A percentile compares a stretch with the other conserved stretches of the same genome.
Conservation (phyloP, 1,140 invertebrate species). For the Dufourea novaeangliae region DNA sequence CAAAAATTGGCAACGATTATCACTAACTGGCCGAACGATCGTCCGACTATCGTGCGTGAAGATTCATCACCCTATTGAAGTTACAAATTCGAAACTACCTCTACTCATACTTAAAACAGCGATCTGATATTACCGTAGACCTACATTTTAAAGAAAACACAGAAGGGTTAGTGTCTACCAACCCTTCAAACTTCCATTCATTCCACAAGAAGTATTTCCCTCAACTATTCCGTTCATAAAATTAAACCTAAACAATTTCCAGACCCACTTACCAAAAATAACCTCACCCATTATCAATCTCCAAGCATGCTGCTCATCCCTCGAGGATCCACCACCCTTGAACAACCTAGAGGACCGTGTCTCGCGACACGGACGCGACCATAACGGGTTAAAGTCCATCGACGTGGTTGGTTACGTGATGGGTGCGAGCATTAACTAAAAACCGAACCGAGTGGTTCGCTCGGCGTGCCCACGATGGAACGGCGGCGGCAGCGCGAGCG, state of each 20-base stretch:
- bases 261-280: too few relatives aligned
- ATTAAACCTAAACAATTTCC: too few relatives aligned
- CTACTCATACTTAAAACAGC: too few relatives aligned
- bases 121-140: too few relatives aligned
- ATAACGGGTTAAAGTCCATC: constrained; percentile 49
- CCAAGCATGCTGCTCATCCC: not conserved
- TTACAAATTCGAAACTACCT: too few relatives aligned
- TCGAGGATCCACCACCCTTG: not conserved
- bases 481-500: not conserved
- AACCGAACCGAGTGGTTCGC: constrained; percentile 55
- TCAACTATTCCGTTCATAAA: too few relatives aligned
- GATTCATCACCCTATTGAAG: too few relatives aligned
- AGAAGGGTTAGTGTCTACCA: too few relatives aligned
- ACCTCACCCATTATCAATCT: too few relatives aligned
- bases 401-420: constrained; percentile 47
- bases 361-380: constrained; percentile 29
- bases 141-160: too few relatives aligned
- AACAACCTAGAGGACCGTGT: constrained; percentile 27
- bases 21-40: not conserved
- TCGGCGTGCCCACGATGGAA: constrained; percentile 42
- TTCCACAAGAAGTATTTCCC: too few relatives aligned
- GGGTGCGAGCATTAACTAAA: constrained; percentile 56
- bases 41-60: not conserved
- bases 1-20: constrained; percentile 1
- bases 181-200: too few relatives aligned